These are phyloP conservation scores for Caradrina kadenii DNA, from an alignment of 2,888 invertebrate genomes.

Conservation along the genomic window DNA sequence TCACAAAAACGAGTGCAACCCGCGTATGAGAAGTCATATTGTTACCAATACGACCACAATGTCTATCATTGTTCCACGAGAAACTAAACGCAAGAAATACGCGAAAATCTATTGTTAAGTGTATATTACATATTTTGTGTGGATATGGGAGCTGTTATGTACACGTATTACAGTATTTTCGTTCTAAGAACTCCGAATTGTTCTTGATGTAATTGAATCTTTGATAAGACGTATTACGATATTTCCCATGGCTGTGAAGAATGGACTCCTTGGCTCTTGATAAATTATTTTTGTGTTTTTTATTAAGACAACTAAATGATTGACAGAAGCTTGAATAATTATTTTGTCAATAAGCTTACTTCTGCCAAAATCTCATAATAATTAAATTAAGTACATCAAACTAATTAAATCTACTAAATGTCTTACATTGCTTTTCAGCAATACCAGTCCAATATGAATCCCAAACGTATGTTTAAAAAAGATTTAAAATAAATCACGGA, in stretches of 20 bases:
- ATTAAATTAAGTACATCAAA: too few relatives aligned
- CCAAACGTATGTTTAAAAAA: too few relatives aligned
- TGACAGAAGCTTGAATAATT: neutral
- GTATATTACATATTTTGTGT: constrained; percentile 48
- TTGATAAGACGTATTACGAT: constrained; percentile 16
- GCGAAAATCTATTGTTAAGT: constrained; percentile 56
- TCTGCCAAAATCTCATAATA: too few relatives aligned
- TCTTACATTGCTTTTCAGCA: too few relatives aligned
- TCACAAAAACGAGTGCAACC: constrained; percentile 48
- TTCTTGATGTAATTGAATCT: constrained; percentile 41
- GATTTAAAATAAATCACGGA: too few relatives aligned
- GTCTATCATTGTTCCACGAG: constrained; percentile 57
- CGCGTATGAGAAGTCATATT: constrained; percentile 57
- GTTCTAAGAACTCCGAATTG: constrained; percentile 39
- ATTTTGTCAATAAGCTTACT: too few relatives aligned
- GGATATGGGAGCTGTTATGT: constrained; percentile 41
- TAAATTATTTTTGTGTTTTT: neutral
- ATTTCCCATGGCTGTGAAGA: constrained; percentile 21
- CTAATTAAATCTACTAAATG: too few relatives aligned
- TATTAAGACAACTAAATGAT: neutral
- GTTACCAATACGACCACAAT: constrained; percentile 41
- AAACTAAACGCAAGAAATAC: constrained; percentile 53
- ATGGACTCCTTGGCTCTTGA: neutral
- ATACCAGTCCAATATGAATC: too few relatives aligned
- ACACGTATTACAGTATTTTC: constrained; percentile 17